Base-by-base conservation (phyloP, 2,797 vertebrate genomes). In the Pipistrellus pygmaeus region DNA sequence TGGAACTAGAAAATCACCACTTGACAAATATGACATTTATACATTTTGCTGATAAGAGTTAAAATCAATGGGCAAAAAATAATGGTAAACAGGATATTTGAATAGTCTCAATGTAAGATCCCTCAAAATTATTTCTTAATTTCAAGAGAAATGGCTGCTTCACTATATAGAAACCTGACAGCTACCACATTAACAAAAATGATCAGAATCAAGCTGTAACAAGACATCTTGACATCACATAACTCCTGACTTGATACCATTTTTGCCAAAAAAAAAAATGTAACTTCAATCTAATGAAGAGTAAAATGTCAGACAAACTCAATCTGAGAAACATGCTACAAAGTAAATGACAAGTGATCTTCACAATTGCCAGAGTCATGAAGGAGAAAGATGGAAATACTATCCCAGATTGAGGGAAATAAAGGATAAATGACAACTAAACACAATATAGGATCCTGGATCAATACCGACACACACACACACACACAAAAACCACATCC, bases 21-120 rank as follows among this genome's bases (percentile, higher is more conserved):
- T 64, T 62, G 17, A 64, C 13, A 90, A 83, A 91, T 85, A 68
- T 11, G 27, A 57, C 3, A 83, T 78, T 93, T 90, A 55, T 53
- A 23, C 35, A 76, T 71, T 72, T 90, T 88, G 41, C 18, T 85
- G 41, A 12, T 69, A 87, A 82, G 55, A 92, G 53, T 55, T 18
- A 10, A 91, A 84, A 73, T 30, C 64, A 87, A 93, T 35, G 18
- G 51, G 27, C 2, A 92, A 80, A 66, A 21, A 77, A 80, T 81
- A 27, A 64, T 35, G 30, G 66, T 18, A 83, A 78, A 73, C 0
- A 27, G 18, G 4, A 48, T 88, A 85, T 82, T 46, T 91, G 46
- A 48, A 15, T 7, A 73, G 27, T 76, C 20, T 75, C n/a, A 92
- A 83, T 95, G 18, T 90, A 81, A 87, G 32, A 85, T 85, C 3